Base-by-base conservation (phyloP, 2,797 vertebrate species). In the Erithacus rubecula region DNA sequence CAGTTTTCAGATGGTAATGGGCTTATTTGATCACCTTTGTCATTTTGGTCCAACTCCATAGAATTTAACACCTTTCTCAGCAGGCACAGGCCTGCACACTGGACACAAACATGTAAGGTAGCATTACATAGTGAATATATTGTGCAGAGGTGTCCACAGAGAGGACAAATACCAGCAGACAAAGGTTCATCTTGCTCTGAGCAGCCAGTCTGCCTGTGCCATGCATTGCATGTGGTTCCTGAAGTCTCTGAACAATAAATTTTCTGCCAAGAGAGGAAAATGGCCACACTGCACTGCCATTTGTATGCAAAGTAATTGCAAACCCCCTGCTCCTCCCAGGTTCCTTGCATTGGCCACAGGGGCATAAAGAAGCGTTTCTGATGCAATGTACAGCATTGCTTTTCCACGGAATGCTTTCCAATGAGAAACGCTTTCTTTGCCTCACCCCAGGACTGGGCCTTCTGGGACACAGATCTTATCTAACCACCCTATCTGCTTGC, bases 91-190 rank as follows among this genome's bases (percentile, higher is more conserved):
- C 49, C 69, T 83, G 71, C 60, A 47, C 18, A 43, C 6, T 29
- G 24, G n/a, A 58, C 60, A 59, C 46, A 92, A 88, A 79, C 7
- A 34, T 12, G 58, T 5, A 59, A 34, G 53, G 36, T 13, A 59
- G 63, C 60, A 62, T 78, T 79, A 90, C 21, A 59, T 15, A 37
- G 39, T 37, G 75, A 89, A 58, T 49, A 64, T 5, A 24, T 46
- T 67, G 70, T 39, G 83, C 78, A 91, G 56, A 94, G 52, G 52
- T 15, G 8, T 82, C 63, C 58, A 36, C 4, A 63, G n/a, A 86
- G 88, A 91, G 69, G 52, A 95, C 81, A 90, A 93, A 72, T 34
- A 92, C 67, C 83, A 92, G 87, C 86, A 96, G 68, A 86, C 75
- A 89, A 92, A 71, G 78, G 90, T 84, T 93, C 64, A 59, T 60